phyloP scores from a whole-genome alignment of 2,113 vertebrate genomes.

The Cephalopterus ornatus region DNA sequence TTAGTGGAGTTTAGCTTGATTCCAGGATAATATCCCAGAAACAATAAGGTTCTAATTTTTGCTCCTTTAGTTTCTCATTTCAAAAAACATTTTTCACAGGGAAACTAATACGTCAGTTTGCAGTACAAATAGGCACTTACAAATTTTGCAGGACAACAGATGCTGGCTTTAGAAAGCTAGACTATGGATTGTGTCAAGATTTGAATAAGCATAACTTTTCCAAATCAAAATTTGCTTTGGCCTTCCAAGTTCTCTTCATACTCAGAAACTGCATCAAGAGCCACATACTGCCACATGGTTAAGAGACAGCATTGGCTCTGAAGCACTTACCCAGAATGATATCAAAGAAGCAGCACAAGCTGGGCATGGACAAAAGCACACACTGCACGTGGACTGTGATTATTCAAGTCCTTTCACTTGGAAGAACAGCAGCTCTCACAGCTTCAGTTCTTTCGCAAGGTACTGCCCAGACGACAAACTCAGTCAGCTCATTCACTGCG shows the following conservation, averaged over 20 bases:
- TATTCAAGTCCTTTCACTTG: background rate
- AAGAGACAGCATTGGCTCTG: background rate
- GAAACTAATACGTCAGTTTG: background rate
- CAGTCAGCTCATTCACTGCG: background rate
- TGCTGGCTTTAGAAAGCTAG: background rate
- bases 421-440: background rate
- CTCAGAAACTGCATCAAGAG: background rate
- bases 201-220: background rate
- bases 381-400: rapidly evolving
- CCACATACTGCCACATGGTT: background rate
- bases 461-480: background rate
- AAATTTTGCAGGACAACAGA: background rate
- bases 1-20: background rate
- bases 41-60: background rate
- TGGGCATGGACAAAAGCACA: background rate
- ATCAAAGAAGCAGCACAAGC: background rate
- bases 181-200: background rate
- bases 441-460: background rate
- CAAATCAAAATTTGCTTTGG: background rate
- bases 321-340: background rate
- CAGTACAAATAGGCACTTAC: background rate
- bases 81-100: background rate
- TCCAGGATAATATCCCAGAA: background rate
- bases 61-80: background rate
- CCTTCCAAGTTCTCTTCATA: background rate